These are phyloP conservation scores for Thunnus albacares DNA, from an alignment of 2,797 vertebrate genomes.

Conservation along the genomic window DNA sequence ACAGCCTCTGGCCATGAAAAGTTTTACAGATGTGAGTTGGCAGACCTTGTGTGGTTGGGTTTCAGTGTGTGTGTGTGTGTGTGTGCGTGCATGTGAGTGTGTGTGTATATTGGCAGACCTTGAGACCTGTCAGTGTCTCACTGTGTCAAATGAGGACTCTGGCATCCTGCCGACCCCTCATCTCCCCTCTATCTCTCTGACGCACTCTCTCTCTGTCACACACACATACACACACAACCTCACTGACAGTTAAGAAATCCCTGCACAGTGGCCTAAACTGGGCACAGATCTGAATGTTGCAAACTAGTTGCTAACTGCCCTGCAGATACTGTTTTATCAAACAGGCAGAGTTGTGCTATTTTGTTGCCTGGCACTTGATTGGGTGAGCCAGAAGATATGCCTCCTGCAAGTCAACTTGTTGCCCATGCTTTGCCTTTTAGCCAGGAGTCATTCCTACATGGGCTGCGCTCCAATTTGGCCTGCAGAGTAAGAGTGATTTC, in stretches of 20 bases:
- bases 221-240: slow-evolving; percentile 35
- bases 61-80: slow-evolving; percentile 31
- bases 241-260: slow-evolving; percentile 32
- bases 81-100: slow-evolving; percentile 15
- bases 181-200: not conserved
- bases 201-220: not conserved
- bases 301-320: slow-evolving; percentile 62
- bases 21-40: slow-evolving; percentile 84
- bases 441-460: not conserved
- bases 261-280: slow-evolving; percentile 43
- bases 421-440: slow-evolving; percentile 32
- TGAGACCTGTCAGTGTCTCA: slow-evolving; percentile 82
- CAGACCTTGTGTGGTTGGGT: slow-evolving; percentile 73
- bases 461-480: slow-evolving; percentile 24
- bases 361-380: slow-evolving; percentile 50
- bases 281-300: slow-evolving; percentile 36
- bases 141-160: slow-evolving; percentile 80
- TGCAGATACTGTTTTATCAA: slow-evolving; percentile 54
- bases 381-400: slow-evolving; percentile 36
- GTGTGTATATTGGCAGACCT: slow-evolving; percentile 78
- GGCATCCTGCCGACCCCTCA: slow-evolving; percentile 68
- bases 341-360: slow-evolving; percentile 33
- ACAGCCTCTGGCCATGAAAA: slow-evolving; percentile 83
- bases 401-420: slow-evolving; percentile 45
- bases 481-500: not conserved